Evolutionary conservation across 2,113 vertebrate genomes (phyloP).

Genomic region (Cinclus mexicanus): DNA sequence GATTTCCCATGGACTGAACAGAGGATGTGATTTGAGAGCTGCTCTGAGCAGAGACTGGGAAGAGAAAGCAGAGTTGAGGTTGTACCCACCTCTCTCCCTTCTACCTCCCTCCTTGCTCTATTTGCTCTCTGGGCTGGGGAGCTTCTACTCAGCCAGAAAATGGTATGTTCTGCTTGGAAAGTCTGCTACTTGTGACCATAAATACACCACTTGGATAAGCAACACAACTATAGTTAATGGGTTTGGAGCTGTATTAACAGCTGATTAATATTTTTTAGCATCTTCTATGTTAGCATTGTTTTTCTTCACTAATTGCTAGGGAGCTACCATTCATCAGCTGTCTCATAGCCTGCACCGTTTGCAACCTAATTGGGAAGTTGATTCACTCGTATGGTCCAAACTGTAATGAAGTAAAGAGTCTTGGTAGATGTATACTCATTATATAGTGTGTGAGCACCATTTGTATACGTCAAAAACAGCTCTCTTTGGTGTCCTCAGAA

Average conservation of each 20-base stretch:
- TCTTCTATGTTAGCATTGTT: not conserved
- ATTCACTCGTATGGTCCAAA: not conserved
- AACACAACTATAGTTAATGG: not conserved
- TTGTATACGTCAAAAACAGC: slow-evolving; percentile 29
- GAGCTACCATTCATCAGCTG: slow-evolving; percentile 30
- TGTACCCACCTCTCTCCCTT: not conserved
- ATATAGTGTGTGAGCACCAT: slow-evolving; percentile 15
- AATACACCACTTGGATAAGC: not conserved
- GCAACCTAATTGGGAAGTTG: slow-evolving; percentile 42
- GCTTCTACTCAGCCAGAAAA: not conserved
- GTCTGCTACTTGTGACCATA: not conserved
- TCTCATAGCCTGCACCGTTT: slow-evolving; percentile 21
- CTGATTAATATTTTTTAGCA: slow-evolving; percentile 8
- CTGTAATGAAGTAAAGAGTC: not conserved
- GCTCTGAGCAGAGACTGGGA: not conserved
- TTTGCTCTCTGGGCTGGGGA: not conserved
- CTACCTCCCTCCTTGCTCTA: not conserved
- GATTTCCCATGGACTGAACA: rapidly evolving
- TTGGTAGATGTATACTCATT: slow-evolving; percentile 33
- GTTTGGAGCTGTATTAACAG: not conserved
- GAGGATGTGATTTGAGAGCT: not conserved
- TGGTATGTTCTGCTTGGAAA: not conserved
- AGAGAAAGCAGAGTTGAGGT: not conserved
- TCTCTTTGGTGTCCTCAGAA: slow-evolving; percentile 59
- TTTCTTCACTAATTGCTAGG: slow-evolving; percentile 35